Evolutionary conservation across 2,797 vertebrate species (phyloP).

Genomic region (Hephaestus fuliginosus): DNA sequence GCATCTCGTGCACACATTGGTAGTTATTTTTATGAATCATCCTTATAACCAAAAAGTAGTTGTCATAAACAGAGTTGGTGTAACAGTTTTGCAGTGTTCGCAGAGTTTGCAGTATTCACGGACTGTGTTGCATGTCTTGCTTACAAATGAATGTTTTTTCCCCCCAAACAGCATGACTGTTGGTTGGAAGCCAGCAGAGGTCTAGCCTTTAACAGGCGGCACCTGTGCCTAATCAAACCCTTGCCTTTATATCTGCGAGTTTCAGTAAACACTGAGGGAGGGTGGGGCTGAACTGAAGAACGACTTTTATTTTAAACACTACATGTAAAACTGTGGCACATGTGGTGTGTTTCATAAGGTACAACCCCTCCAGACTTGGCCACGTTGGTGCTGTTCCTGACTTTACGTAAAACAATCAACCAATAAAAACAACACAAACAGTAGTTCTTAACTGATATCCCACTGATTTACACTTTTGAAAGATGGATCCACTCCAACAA

Average conservation of each 20-base stretch:
- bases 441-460: slow-evolving; percentile 15
- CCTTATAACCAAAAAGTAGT: slow-evolving; percentile 5
- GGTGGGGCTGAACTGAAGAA: slow-evolving; percentile 24
- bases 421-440: slow-evolving; percentile 30
- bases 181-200: slow-evolving; percentile 62
- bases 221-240: slow-evolving; percentile 68
- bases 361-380: slow-evolving; percentile 1
- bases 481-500: slow-evolving; percentile 14
- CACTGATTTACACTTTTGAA: slow-evolving; percentile 11
- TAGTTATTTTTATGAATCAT: slow-evolving; percentile 23
- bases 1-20: slow-evolving; percentile 23
- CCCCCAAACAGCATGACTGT: slow-evolving; percentile 41
- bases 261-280: slow-evolving; percentile 55
- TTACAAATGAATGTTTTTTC: slow-evolving; percentile 24
- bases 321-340: slow-evolving; percentile 38
- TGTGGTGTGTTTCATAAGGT: slow-evolving; percentile 40
- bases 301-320: slow-evolving; percentile 34
- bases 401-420: slow-evolving; percentile 25
- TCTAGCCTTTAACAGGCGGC: slow-evolving; percentile 61
- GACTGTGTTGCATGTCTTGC: slow-evolving; percentile 17
- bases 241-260: slow-evolving; percentile 52
- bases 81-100: not conserved
- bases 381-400: slow-evolving; percentile 1
- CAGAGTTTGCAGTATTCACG: slow-evolving; percentile 17
- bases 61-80: not conserved